A percentile compares a stretch with the other conserved stretches of the same genome.
These are phyloP conservation scores for Zonitis immaculata DNA, from an alignment of 2,888 invertebrate species.

Conservation along the genomic window DNA sequence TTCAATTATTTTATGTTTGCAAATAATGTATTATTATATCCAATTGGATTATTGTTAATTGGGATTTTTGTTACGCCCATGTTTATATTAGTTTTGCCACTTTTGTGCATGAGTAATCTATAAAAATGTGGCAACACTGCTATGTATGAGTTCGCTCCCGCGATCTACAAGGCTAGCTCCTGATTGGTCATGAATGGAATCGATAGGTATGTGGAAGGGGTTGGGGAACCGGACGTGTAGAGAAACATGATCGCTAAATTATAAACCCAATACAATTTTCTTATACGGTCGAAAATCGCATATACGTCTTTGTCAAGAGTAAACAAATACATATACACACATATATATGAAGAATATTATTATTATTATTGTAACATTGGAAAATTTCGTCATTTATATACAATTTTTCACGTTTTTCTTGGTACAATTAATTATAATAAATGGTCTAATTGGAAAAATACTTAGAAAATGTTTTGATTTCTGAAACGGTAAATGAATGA, in stretches of 20 bases:
- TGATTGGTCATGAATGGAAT: conserved; percentile 60
- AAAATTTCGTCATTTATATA: conserved; percentile 31
- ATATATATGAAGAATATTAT: background rate
- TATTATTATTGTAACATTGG: conserved; percentile 24
- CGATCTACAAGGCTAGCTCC: conserved; percentile 48
- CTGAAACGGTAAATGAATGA: too few species aligned
- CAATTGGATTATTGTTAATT: too few species aligned
- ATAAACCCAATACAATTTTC: conserved; percentile 45
- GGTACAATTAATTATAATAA: too few species aligned
- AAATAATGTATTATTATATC: too few species aligned
- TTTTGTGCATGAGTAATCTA: conserved; percentile 19
- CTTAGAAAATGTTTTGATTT: too few species aligned
- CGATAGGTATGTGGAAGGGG: conserved; percentile 58
- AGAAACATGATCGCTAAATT: conserved; percentile 51
- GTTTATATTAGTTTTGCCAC: background rate
- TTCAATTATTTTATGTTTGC: too few species aligned
- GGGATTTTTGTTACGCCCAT: background rate
- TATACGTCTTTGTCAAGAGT: conserved; percentile 47
- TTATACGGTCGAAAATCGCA: conserved; percentile 48
- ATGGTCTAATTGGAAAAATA: too few species aligned
- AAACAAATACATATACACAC: conserved; percentile 54
- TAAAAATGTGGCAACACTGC: conserved; percentile 49
- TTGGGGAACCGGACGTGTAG: conserved; percentile 54
- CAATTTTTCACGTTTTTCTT: too few species aligned
- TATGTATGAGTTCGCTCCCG: conserved; percentile 52